phyloP scores from a whole-genome alignment of 2,797 vertebrate species.

The Notamacropus eugenii region DNA sequence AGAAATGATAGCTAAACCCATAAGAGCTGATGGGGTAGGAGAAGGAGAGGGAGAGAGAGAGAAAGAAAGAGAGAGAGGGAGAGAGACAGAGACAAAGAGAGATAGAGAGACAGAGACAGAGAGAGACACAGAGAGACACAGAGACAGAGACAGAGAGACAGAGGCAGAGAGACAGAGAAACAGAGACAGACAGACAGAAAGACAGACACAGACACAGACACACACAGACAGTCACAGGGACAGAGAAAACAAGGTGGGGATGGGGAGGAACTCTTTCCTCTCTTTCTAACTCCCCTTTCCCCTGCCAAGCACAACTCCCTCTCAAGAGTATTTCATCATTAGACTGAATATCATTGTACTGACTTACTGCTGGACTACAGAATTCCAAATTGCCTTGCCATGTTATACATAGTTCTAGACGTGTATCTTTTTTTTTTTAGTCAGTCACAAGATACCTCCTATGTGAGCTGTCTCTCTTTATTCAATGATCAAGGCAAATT shows the following conservation, averaged over 20 bases:
- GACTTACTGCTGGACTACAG: not conserved
- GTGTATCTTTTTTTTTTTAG: not conserved
- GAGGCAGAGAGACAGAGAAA: too few relatives aligned
- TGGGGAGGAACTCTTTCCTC: too few relatives aligned
- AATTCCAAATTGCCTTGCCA: not conserved
- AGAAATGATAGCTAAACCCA: not conserved
- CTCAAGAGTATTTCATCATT: not conserved
- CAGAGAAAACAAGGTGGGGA: too few relatives aligned
- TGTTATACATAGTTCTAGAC: not conserved
- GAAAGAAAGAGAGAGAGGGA: not conserved
- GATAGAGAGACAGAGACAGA: too few relatives aligned
- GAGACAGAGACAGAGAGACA: too few relatives aligned
- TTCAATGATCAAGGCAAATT: not conserved
- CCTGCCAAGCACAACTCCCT: not conserved
- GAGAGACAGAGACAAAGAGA: not conserved
- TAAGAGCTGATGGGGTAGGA: not conserved
- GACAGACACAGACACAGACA: too few relatives aligned
- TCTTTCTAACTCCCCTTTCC: not conserved
- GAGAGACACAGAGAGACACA: too few relatives aligned
- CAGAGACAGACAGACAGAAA: too few relatives aligned
- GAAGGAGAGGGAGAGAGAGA: not conserved
- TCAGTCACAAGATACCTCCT: not conserved
- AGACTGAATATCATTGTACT: not conserved
- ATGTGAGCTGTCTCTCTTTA: not conserved
- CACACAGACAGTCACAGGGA: not conserved